Percentiles rank a stretch among this genome's conserved stretches.
These are phyloP conservation scores for Cheilosia grossa DNA, from an alignment of 2,888 invertebrate genomes.

Conservation along the genomic window DNA sequence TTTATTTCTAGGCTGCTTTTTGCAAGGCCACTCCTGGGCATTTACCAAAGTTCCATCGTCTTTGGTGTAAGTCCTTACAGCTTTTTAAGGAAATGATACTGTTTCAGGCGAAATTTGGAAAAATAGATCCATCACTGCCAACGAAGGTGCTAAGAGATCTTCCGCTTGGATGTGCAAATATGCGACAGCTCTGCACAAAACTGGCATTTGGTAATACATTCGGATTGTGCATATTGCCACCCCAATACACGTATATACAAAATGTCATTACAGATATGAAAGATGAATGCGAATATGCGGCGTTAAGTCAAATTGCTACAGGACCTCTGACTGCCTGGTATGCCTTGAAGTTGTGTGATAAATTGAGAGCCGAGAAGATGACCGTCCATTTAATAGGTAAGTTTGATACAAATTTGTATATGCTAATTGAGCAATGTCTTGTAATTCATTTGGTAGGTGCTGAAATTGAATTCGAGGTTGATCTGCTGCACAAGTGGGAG, in stretches of 20 bases:
- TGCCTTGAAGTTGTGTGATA: slow-evolving; percentile 83
- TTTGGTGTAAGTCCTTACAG: slow-evolving; percentile 87
- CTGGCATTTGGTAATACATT: slow-evolving; percentile 78
- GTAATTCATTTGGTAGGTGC: slow-evolving; percentile 83
- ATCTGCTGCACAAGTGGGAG: slow-evolving; percentile 88
- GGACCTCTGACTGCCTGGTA: slow-evolving; percentile 87
- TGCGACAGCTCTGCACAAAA: slow-evolving; percentile 78
- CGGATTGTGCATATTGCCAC: not conserved
- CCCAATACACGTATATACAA: not conserved
- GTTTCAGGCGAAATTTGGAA: slow-evolving; percentile 86
- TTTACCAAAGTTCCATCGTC: slow-evolving; percentile 84
- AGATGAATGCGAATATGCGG: slow-evolving; percentile 86
- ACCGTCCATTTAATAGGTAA: slow-evolving; percentile 81
- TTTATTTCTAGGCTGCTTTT: slow-evolving; percentile 84
- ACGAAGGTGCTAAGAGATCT: slow-evolving; percentile 82
- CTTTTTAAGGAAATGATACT: slow-evolving; percentile 86
- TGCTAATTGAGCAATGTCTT: not conserved
- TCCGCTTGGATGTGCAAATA: slow-evolving; percentile 78
- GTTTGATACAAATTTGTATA: not conserved
- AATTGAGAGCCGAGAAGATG: slow-evolving; percentile 77
- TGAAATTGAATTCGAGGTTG: slow-evolving; percentile 89
- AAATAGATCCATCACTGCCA: slow-evolving; percentile 86
- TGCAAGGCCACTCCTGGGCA: slow-evolving; percentile 85
- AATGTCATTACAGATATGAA: slow-evolving; percentile 77
- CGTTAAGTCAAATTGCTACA: slow-evolving; percentile 87